Evolutionary conservation across 2,888 invertebrate species (phyloP).

Genomic region (Vandiemenella viatica): DNA sequence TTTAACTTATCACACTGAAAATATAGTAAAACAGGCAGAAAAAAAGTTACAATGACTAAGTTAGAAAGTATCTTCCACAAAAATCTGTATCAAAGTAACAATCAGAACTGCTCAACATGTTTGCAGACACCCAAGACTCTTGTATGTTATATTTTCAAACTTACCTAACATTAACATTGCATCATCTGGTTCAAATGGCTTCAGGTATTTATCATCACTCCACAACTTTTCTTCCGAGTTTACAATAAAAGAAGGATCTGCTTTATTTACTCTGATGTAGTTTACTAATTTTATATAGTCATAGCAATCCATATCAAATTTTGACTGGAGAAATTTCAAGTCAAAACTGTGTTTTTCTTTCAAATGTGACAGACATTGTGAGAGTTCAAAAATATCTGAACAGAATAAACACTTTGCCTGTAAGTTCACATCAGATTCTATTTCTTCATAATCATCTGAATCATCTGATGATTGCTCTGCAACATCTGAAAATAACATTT

Average conservation of each 20-base stretch:
- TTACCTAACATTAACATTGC: constrained; percentile 71
- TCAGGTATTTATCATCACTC: constrained; percentile 63
- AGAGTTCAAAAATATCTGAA: constrained; percentile 39
- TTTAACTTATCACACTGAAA: too few species aligned
- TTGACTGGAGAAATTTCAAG: constrained; percentile 45
- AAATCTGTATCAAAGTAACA: too few species aligned
- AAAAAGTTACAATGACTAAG: too few species aligned
- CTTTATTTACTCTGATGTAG: constrained; percentile 51
- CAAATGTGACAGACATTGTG: constrained; percentile 51
- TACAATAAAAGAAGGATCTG: constrained; percentile 39
- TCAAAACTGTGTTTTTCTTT: constrained; percentile 47
- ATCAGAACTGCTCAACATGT: too few species aligned
- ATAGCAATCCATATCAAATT: constrained; percentile 65
- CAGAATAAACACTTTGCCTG: constrained; percentile 59
- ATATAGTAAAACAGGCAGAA: too few species aligned
- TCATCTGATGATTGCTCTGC: constrained; percentile 18
- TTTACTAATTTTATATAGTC: constrained; percentile 49
- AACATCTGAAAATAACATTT: constrained; percentile 8
- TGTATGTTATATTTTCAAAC: too few species aligned
- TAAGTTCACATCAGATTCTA: constrained; percentile 30
- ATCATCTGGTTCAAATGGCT: constrained; percentile 56
- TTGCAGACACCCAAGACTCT: too few species aligned
- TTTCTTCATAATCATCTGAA: constrained; percentile 39
- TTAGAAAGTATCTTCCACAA: too few species aligned
- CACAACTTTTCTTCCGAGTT: constrained; percentile 40